A percentile compares a stretch with the other conserved stretches of the same genome.
Evolutionary conservation across 2,888 invertebrate genomes (phyloP).

Genomic region (Drosophila incognita): DNA sequence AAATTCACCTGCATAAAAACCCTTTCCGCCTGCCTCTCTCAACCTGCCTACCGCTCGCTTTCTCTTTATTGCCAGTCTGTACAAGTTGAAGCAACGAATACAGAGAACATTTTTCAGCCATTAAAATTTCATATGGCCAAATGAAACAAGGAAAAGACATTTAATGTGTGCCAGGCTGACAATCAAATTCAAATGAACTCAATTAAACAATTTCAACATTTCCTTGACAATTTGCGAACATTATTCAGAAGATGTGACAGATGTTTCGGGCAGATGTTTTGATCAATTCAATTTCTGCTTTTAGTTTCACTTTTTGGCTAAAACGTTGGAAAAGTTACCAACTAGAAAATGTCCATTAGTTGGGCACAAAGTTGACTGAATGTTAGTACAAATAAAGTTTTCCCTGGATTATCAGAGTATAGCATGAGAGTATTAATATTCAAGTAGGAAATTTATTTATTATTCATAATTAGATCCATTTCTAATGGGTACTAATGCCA

Average conservation of each 20-base stretch:
- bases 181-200: slow-evolving; percentile 64
- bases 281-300: background rate
- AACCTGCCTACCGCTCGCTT: accelerated
- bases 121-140: slow-evolving; percentile 65
- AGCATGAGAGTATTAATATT: background rate
- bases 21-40: too few relatives aligned
- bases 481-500: background rate
- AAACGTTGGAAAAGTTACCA: too few relatives aligned
- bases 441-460: background rate
- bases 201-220: slow-evolving; percentile 57
- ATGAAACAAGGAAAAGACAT: slow-evolving; percentile 67
- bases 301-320: background rate
- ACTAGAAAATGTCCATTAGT: background rate
- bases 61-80: background rate
- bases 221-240: slow-evolving; percentile 26
- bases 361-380: background rate
- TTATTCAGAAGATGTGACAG: background rate
- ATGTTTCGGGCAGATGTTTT: background rate
- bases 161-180: slow-evolving; percentile 55
- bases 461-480: background rate
- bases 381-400: background rate
- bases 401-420: too few relatives aligned
- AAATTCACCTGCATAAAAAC: slow-evolving; percentile 24
- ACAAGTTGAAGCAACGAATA: slow-evolving; percentile 4
- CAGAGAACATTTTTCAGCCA: slow-evolving; percentile 56